phyloP scores from a whole-genome alignment of 2,797 vertebrate genomes.

The Molossus alvarezi region DNA sequence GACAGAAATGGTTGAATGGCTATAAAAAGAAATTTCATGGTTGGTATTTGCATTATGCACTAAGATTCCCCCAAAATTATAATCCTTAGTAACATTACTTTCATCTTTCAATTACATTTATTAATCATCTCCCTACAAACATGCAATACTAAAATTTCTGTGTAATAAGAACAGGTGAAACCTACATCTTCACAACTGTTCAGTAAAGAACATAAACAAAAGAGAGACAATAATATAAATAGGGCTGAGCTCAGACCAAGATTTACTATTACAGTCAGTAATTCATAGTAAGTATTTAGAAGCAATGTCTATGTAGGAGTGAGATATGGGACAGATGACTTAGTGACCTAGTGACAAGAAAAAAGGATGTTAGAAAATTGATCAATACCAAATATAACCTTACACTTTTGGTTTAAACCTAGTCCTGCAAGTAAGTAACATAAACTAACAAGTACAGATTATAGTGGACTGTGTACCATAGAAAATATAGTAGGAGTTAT shows the following conservation, averaged over 20 bases:
- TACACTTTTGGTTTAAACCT: background rate
- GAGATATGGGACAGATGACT: background rate
- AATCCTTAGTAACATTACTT: background rate
- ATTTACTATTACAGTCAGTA: background rate
- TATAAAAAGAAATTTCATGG: slow-evolving; percentile 7
- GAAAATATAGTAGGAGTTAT: background rate
- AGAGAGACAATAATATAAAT: background rate
- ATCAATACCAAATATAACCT: background rate
- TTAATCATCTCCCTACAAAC: background rate
- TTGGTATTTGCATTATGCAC: background rate
- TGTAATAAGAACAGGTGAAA: background rate
- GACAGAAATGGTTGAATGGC: background rate
- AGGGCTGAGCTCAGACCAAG: background rate
- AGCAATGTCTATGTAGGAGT: background rate
- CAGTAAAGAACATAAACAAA: background rate
- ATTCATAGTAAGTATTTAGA: background rate
- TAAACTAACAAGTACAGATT: background rate
- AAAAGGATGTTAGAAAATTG: background rate
- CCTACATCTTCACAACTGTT: background rate
- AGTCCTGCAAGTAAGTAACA: background rate
- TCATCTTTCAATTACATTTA: background rate
- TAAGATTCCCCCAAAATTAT: background rate
- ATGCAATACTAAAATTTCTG: background rate
- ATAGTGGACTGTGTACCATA: background rate
- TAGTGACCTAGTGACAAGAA: background rate